Evolutionary conservation across 2,797 vertebrate species (phyloP).

Genomic region (Acestrorhynchus altus): DNA sequence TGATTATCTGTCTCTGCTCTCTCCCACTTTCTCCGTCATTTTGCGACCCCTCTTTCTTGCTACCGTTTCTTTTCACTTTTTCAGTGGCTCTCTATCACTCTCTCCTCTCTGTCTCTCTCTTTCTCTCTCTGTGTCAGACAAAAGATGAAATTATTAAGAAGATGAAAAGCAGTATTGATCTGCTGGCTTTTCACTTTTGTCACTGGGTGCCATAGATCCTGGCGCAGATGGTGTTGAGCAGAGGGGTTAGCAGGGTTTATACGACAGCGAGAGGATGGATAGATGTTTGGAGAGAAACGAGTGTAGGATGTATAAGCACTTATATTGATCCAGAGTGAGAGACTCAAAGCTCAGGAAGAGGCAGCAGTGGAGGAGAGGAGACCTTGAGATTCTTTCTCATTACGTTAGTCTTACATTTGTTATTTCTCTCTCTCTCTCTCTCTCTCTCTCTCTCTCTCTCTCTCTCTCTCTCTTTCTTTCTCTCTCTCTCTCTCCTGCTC

Average conservation of each 20-base stretch:
- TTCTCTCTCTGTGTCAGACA: conserved; percentile 10
- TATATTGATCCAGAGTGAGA: conserved; percentile 41
- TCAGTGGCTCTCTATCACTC: neutral
- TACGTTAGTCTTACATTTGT: neutral
- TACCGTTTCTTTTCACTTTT: no score
- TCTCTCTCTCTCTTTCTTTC: neutral
- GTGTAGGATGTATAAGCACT: conserved; percentile 42
- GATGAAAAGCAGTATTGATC: conserved; percentile 50
- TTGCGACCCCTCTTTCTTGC: neutral
- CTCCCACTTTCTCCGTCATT: neutral
- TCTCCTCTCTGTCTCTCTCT: neutral
- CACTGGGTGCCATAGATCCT: conserved; percentile 37
- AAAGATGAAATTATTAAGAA: conserved; percentile 48
- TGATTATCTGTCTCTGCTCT: no score
- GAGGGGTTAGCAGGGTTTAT: conserved; percentile 16
- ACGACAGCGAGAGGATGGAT: conserved; percentile 40
- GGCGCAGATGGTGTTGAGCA: conserved; percentile 6
- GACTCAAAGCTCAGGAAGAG: neutral
- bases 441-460: conserved; percentile 1
- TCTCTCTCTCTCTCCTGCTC: neutral
- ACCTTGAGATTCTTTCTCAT: conserved; percentile 32
- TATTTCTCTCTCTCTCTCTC: neutral
- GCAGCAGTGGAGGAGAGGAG: neutral
- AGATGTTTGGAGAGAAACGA: conserved; percentile 37
- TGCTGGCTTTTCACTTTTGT: conserved; percentile 33